Conservation (phyloP, 2,113 vertebrate genomes). For the Malurus cyaneus region DNA sequence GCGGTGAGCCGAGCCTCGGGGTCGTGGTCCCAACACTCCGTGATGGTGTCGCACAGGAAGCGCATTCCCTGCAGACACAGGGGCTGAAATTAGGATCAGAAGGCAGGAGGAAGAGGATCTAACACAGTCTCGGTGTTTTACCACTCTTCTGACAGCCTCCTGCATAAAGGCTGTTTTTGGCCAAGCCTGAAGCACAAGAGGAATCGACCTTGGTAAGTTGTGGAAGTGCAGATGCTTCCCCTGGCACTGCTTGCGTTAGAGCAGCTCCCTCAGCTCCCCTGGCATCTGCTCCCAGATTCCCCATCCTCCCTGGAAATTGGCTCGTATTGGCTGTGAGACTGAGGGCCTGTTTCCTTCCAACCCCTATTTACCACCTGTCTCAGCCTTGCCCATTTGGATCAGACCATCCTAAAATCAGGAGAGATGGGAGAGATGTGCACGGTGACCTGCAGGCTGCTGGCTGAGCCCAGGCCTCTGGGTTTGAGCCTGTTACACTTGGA, state of each 20-base stretch:
- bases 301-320: background rate
- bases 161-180: background rate
- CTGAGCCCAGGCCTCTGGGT: background rate
- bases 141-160: background rate
- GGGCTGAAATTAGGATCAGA: background rate
- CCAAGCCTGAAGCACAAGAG: background rate
- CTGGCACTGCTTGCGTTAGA: background rate
- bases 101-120: background rate
- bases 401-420: background rate
- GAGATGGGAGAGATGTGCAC: background rate
- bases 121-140: background rate
- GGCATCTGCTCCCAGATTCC: background rate
- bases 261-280: background rate
- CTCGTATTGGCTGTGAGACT: background rate
- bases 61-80: slow-evolving; percentile 80
- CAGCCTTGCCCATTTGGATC: background rate
- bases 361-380: background rate
- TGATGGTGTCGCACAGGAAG: slow-evolving; percentile 84
- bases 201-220: background rate
- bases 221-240: background rate
- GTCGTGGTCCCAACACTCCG: slow-evolving; percentile 91
- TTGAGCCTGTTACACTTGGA: background rate
- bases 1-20: slow-evolving; percentile 90
- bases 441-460: background rate
- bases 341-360: background rate